Conservation (phyloP, 37 sponge, comb jelly and placozoan genomes). For the Tethya wilhelma region DNA sequence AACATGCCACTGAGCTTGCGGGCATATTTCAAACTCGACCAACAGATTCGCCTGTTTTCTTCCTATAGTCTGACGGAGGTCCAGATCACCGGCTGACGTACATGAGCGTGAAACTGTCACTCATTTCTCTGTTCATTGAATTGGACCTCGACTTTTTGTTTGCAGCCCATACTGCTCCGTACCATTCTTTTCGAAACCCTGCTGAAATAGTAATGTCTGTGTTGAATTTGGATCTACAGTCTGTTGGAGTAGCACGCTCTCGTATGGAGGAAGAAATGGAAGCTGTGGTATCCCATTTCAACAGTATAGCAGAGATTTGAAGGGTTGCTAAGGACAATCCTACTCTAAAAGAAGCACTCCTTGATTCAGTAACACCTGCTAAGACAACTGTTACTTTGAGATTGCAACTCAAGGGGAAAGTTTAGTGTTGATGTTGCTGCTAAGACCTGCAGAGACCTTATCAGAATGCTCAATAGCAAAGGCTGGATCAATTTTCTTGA, state of each 20-base stretch:
- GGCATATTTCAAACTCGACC: neutral
- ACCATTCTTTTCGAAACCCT: constrained; percentile 43
- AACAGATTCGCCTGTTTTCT: neutral
- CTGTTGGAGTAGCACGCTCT: constrained; percentile 31
- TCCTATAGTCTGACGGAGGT: constrained; percentile 27
- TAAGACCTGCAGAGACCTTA: neutral
- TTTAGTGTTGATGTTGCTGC: neutral
- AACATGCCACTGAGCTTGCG: constrained; percentile 38
- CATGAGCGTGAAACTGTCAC: constrained; percentile 23
- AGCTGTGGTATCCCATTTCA: constrained; percentile 16
- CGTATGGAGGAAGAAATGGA: constrained; percentile 34
- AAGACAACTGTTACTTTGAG: neutral
- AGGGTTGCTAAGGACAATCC: neutral
- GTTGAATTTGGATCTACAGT: constrained; percentile 47
- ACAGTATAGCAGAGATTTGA: neutral
- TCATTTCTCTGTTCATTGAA: constrained; percentile 40
- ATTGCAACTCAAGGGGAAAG: constrained; percentile 32
- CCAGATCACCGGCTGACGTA: constrained; percentile 38
- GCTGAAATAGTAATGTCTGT: constrained; percentile 40
- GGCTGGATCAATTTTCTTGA: neutral
- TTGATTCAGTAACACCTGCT: constrained; percentile 6
- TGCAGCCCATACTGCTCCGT: constrained; percentile 47
- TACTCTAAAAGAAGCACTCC: neutral
- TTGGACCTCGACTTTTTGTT: constrained; percentile 54
- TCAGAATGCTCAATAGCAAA: neutral